Evolutionary conservation across 2,113 vertebrate species (phyloP).

Genomic region (Hylia prasina): DNA sequence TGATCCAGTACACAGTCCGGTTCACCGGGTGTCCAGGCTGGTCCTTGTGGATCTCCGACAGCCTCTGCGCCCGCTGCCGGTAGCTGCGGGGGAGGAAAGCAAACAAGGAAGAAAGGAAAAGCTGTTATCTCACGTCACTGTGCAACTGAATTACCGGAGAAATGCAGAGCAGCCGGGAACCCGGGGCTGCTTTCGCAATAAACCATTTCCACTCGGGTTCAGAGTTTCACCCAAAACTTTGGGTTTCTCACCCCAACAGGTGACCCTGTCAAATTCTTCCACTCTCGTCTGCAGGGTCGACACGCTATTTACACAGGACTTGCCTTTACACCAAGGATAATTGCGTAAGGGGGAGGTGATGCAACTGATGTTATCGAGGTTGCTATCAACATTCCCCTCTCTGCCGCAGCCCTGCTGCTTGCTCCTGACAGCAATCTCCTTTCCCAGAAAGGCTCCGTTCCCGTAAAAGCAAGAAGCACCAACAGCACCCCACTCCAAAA

Average conservation of each 20-base stretch:
- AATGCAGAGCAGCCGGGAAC: background rate
- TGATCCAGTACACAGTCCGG: conserved; percentile 93
- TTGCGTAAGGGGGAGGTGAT: background rate
- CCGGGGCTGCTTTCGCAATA: fast-evolving
- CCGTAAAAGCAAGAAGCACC: background rate
- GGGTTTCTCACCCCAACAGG: background rate
- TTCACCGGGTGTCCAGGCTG: conserved; percentile 92
- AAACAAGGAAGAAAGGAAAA: background rate
- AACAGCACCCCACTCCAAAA: fast-evolving
- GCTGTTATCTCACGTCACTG: background rate
- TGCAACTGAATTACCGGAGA: background rate
- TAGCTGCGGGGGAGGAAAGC: conserved; percentile 73
- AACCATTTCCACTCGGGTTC: fast-evolving
- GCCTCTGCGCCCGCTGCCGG: conserved; percentile 79
- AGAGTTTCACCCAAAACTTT: background rate
- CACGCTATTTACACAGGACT: background rate
- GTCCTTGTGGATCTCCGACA: conserved; percentile 96
- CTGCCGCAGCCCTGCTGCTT: background rate
- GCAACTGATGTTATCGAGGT: background rate
- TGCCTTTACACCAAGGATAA: background rate
- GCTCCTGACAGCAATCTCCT: background rate
- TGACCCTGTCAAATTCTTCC: background rate
- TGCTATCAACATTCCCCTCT: fast-evolving
- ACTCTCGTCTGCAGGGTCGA: background rate
- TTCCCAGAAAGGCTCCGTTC: background rate